Evolutionary conservation across 2,797 vertebrate species (phyloP).

Genomic region (Mastacembelus armatus): DNA sequence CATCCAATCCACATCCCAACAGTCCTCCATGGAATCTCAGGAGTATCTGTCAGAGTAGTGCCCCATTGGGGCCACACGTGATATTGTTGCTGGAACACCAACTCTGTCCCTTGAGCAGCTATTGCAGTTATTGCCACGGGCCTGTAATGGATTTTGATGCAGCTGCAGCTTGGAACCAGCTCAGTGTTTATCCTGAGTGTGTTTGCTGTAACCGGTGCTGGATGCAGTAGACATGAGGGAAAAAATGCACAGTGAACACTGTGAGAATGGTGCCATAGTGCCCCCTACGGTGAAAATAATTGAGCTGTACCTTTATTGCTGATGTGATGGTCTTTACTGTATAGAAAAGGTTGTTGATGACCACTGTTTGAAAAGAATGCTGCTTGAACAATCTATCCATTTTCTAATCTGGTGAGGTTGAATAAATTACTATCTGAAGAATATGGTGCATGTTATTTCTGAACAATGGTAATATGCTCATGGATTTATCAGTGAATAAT

Average conservation of each 20-base stretch:
- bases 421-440: not conserved
- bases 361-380: conserved; percentile 1
- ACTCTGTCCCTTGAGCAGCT: no score
- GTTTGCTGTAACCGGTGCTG: conserved; percentile 8
- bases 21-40: conserved; percentile 77
- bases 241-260: no score
- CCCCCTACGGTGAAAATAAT: conserved; percentile 35
- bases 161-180: conserved; percentile 9
- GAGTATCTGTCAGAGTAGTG: conserved; percentile 73
- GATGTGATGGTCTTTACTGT: no score
- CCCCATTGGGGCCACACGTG: not conserved
- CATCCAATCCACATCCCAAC: conserved; percentile 60
- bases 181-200: conserved; percentile 1
- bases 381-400: not conserved
- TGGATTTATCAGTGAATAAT: conserved; percentile 39
- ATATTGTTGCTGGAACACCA: not conserved
- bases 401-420: conserved; percentile 5
- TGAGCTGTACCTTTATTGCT: conserved; percentile 10
- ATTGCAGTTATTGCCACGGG: conserved; percentile 15
- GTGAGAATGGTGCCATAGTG: conserved; percentile 29
- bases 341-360: conserved; percentile 9
- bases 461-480: conserved; percentile 7
- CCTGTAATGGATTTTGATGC: conserved; percentile 13
- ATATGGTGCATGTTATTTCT: conserved; percentile 56
- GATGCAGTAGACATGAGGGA: conserved; percentile 10